Evolutionary conservation across 2,888 invertebrate species (phyloP), one percentile per base, ranked within the genome.

Genomic region (Dryobotodes eremita): DNA sequence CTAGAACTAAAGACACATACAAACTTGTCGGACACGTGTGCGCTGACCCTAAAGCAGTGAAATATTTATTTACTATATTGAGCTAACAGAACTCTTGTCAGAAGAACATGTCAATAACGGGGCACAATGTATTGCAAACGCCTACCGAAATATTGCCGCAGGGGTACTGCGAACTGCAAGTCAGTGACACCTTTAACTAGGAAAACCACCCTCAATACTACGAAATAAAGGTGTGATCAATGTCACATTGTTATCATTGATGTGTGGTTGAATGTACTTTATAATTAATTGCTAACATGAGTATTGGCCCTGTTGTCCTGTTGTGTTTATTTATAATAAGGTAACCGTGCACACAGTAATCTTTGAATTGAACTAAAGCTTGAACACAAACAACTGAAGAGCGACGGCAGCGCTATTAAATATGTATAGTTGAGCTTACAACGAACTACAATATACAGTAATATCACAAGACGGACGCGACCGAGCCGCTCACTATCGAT

Each of bases 381-480:
- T 13, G 1, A 10, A 13, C 31, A 17, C 66, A 42, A 42, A n/a
- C 53, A 36, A n/a, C 15, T 10, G 10, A n/a, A 36, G 31, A 46
- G 1, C 10, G 10, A 4, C 6, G 11, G 23, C 59, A 11, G 42
- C 10, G 31, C 31, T 17, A 10, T 8, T 5, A 11, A 17, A 55
- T 55, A 48, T 48, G 31, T 31, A n/a, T 4, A 17, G 17, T 53
- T n/a, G 53, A 53, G 46, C 62, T 46, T 15, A 53, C 31, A 11
- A 78, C 55, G 4, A 31, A 31, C 26, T 69, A 70, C 46, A 53
- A 53, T 68, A 62, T 36, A 76, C 62, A 64, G 70, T 78, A 79
- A 70, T 78, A 80, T 79, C 79, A 79, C 79, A 79, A 80, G 57
- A 50, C 46, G 53, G 59, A 77, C 57, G 66, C 79, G 66, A n/a